These are phyloP conservation scores for Autographa pulchrina DNA, from an alignment of 2,888 invertebrate genomes.

Conservation along the genomic window DNA sequence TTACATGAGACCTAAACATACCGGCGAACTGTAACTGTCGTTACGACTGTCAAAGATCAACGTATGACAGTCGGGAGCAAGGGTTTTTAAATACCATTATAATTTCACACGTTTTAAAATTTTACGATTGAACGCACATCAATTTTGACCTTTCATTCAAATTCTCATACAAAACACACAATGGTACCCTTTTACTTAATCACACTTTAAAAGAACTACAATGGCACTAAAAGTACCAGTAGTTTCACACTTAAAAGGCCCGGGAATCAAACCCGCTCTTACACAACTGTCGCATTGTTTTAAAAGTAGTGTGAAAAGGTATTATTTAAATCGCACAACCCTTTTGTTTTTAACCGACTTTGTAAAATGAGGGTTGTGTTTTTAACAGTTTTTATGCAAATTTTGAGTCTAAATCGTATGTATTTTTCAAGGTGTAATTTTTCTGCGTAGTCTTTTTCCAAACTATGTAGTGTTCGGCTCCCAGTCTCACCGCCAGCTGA, in stretches of 20 bases:
- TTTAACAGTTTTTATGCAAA: neutral
- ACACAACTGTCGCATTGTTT: conserved; percentile 1
- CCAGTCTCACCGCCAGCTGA: too few relatives aligned
- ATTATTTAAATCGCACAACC: neutral
- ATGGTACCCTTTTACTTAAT: neutral
- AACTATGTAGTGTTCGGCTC: too few relatives aligned
- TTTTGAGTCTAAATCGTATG: neutral
- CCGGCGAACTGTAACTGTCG: too few relatives aligned
- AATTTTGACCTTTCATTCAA: neutral
- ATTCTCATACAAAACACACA: neutral
- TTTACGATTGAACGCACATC: neutral
- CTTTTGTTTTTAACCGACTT: neutral
- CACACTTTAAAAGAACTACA: conserved; percentile 9
- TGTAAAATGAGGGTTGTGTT: neutral
- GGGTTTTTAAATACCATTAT: too few relatives aligned
- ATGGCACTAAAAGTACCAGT: conserved; percentile 3
- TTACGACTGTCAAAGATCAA: neutral
- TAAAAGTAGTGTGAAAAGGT: neutral
- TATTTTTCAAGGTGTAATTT: too few relatives aligned
- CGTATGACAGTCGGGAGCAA: neutral
- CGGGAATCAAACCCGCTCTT: neutral
- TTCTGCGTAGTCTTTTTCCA: too few relatives aligned
- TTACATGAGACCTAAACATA: too few relatives aligned
- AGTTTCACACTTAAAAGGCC: conserved; percentile 23
- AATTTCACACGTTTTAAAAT: neutral